Conservation (phyloP, 2,113 vertebrate genomes). For the Apodemus sylvaticus region DNA sequence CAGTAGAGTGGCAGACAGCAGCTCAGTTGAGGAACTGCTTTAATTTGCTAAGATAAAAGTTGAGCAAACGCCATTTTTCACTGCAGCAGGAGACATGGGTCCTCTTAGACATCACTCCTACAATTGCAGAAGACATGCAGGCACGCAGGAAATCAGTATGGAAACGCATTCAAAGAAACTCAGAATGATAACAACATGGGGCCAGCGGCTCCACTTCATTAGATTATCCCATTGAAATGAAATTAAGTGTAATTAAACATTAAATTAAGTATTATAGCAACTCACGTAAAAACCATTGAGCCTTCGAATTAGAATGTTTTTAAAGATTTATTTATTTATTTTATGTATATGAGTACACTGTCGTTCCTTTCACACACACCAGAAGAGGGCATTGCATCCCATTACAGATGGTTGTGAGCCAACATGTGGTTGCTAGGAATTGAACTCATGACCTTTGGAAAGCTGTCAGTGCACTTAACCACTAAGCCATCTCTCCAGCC, state of each 20-base stretch:
- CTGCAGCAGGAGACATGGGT: accelerated
- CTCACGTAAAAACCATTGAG: neutral
- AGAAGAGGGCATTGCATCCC: no score
- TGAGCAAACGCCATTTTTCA: neutral
- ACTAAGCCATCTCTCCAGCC: no score
- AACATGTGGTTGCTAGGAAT: no score
- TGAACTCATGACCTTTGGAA: no score
- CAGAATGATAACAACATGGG: neutral
- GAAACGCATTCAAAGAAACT: neutral
- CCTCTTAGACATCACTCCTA: neutral
- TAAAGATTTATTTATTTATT: no score
- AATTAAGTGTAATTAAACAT: neutral
- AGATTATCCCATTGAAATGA: neutral
- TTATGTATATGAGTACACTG: no score
- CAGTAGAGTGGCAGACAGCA: neutral
- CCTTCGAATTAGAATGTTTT: neutral
- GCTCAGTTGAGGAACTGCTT: neutral
- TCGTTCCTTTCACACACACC: no score
- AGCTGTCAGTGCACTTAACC: no score
- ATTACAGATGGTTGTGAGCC: no score
- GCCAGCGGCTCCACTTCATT: neutral
- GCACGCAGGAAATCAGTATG: accelerated
- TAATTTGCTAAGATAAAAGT: neutral
- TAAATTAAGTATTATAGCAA: neutral
- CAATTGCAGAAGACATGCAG: accelerated